Percentiles rank a stretch among this genome's conserved stretches.
phyloP scores from a whole-genome alignment of 2,888 invertebrate species.

The Brachypalpus laphriformis region DNA sequence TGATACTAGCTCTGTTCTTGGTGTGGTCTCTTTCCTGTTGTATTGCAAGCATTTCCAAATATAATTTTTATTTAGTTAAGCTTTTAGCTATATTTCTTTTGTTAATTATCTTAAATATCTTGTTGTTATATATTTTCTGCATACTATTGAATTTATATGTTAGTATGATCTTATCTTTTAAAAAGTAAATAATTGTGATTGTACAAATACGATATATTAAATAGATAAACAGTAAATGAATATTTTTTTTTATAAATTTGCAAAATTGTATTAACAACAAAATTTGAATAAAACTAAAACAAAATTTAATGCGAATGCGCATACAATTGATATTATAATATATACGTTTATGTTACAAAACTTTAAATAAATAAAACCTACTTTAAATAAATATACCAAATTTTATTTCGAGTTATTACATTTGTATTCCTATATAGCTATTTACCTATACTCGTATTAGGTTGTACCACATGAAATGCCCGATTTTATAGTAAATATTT shows the following conservation, averaged over 20 bases:
- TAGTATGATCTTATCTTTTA: neutral
- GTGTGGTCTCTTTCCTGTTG: neutral
- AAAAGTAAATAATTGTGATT: conserved; percentile 2
- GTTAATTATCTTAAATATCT: neutral
- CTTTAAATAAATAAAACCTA: neutral
- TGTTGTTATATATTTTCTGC: neutral
- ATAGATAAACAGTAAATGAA: no score
- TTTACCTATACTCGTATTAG: no score
- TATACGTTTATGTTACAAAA: neutral
- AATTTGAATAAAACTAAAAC: neutral
- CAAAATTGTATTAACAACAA: neutral
- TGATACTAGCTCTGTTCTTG: neutral
- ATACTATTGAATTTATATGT: neutral
- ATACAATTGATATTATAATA: conserved; percentile 14
- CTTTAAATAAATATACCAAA: neutral
- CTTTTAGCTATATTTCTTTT: neutral
- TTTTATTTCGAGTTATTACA: neutral
- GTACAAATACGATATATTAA: neutral
- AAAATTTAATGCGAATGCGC: neutral
- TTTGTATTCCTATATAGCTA: no score
- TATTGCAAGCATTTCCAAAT: conserved; percentile 29
- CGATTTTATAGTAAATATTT: no score
- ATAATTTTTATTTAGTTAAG: conserved; percentile 9
- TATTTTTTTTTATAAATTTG: conserved; percentile 5
- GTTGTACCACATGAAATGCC: no score